phyloP scores from a whole-genome alignment of 2,797 vertebrate species.

The Leontocebus nigricollis region DNA sequence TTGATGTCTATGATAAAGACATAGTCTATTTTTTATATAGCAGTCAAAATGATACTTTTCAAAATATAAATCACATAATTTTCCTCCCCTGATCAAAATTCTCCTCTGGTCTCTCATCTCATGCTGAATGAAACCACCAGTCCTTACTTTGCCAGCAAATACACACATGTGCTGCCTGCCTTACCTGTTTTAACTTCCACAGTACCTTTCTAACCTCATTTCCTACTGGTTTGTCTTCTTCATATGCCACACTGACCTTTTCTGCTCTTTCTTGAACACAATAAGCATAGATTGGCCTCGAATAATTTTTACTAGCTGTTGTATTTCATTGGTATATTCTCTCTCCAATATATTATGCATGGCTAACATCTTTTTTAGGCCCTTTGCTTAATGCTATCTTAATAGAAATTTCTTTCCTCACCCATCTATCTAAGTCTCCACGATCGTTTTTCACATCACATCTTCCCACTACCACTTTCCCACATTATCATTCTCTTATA shows the following conservation, averaged over 20 bases:
- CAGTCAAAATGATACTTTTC: not conserved
- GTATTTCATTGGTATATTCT: not conserved
- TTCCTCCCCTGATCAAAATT: not conserved
- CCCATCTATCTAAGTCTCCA: not conserved
- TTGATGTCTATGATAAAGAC: not conserved
- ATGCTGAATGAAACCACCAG: not conserved
- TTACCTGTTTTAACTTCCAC: not conserved
- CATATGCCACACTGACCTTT: not conserved
- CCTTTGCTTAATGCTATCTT: not conserved
- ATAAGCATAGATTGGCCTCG: not conserved
- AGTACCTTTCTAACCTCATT: not conserved
- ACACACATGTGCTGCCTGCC: not conserved
- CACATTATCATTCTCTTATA: not conserved
- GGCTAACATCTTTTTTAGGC: not conserved
- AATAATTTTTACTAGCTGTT: not conserved
- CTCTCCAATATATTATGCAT: not conserved
- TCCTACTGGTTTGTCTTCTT: not conserved
- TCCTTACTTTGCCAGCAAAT: not conserved
- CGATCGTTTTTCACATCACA: not conserved
- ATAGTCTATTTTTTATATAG: not conserved
- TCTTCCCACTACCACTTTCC: not conserved
- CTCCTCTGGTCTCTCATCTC: not conserved
- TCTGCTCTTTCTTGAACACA: not conserved
- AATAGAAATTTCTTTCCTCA: not conserved
- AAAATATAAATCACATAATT: not conserved